Conservation (phyloP, 2,888 invertebrate genomes). For the Odontocerum albicorne region DNA sequence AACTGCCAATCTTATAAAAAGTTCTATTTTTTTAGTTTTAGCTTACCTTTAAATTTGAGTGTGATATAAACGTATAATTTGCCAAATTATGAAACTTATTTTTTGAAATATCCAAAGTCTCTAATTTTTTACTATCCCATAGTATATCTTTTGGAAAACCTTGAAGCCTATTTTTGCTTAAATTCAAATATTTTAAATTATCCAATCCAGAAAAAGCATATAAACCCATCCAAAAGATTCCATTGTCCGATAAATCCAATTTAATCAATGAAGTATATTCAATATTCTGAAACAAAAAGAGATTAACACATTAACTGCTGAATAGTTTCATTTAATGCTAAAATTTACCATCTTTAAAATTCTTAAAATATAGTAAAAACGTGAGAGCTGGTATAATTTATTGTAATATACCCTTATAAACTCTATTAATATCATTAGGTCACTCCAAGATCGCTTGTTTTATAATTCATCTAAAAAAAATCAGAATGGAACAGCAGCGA, state of each 20-base stretch:
- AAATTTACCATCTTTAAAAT: background rate
- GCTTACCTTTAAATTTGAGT: conserved; percentile 54
- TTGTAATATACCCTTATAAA: background rate
- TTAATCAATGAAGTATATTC: conserved; percentile 53
- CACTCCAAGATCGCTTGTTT: too few relatives aligned
- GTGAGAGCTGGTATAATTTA: background rate
- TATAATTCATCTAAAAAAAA: too few relatives aligned
- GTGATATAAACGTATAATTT: conserved; percentile 60
- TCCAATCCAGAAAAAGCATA: conserved; percentile 60
- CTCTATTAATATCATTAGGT: background rate
- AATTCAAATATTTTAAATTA: conserved; percentile 56
- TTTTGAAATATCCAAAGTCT: conserved; percentile 60
- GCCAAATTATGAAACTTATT: conserved; percentile 62
- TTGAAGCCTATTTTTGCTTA: conserved; percentile 64
- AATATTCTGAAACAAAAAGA: conserved; percentile 48
- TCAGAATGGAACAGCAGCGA: too few relatives aligned
- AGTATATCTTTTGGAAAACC: conserved; percentile 59
- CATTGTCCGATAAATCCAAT: conserved; percentile 61
- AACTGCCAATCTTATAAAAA: too few relatives aligned
- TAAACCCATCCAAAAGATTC: conserved; percentile 62
- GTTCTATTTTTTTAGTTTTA: too few relatives aligned
- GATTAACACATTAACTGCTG: too few relatives aligned
- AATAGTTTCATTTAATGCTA: background rate
- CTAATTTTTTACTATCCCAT: conserved; percentile 55
- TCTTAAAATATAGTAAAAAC: background rate